These are phyloP conservation scores for Temnothorax nylanderi DNA, from an alignment of 1,140 invertebrate species.

Conservation along the genomic window DNA sequence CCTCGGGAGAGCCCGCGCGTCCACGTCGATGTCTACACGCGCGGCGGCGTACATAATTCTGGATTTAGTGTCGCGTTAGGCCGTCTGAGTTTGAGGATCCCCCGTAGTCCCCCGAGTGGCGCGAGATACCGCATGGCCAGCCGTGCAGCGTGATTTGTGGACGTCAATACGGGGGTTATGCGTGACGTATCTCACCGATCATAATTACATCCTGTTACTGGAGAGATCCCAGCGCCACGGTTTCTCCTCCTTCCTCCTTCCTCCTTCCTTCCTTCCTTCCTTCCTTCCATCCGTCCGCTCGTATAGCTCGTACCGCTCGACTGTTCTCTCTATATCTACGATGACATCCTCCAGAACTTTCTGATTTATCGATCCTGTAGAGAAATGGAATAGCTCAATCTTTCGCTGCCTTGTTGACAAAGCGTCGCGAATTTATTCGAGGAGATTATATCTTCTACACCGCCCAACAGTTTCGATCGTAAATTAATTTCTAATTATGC, in stretches of 20 bases:
- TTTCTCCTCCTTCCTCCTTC: conserved; percentile 70
- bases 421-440: neutral
- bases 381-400: conserved; percentile 65
- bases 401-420: neutral
- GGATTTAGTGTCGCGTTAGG: conserved; percentile 73
- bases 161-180: conserved; percentile 84
- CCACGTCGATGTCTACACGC: conserved; percentile 59
- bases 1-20: conserved; percentile 66
- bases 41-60: conserved; percentile 69
- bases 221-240: conserved; percentile 76
- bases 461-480: neutral
- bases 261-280: conserved; percentile 37
- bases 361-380: conserved; percentile 67
- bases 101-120: conserved; percentile 62
- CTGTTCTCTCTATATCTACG: conserved; percentile 6
- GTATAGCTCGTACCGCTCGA: neutral
- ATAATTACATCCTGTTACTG: conserved; percentile 85
- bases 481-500: conserved; percentile 20
- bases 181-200: conserved; percentile 86
- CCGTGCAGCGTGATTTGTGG: conserved; percentile 83
- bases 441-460: neutral
- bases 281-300: conserved; percentile 11
- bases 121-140: conserved; percentile 79
- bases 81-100: conserved; percentile 69
- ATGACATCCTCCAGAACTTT: conserved; percentile 51